Evolutionary conservation across 2,113 vertebrate genomes (phyloP), one percentile per base, ranked within the genome.

Genomic region (Pteruthius melanotis): DNA sequence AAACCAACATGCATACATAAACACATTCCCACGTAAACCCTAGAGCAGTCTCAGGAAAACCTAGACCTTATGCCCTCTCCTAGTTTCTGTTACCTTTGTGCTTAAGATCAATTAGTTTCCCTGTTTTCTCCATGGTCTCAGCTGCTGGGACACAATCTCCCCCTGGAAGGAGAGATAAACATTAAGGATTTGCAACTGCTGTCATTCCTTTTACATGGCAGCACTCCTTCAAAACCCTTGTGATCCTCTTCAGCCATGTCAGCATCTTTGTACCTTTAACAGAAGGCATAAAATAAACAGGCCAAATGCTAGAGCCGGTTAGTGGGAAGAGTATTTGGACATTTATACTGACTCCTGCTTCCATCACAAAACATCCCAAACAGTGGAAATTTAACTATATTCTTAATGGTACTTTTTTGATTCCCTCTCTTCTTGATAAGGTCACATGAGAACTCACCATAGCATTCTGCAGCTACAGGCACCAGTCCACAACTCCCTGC

Each of bases 401-500:
- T 81, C 68, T 72, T 47, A 72, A 57, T 3, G 5, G 54, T 54
- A 72, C 16, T 40, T 71, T 65, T 72, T 47, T 49, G 0, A 60
- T 44, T 76, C 37, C 15, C 39, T 76, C 37, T 65, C 3, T 53
- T 70, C 35, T 66, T 81, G 40, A 40, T 64, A 63, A 77, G 50
- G 40, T 65, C 61, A 61, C 39, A 10, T 16, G 28, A 88, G 71
- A 50, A 88, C 98, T 97, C 91, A 99, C 99, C 98, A 85, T 99
- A 99, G 96, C 98, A 99, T 93, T 99, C 99, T 20, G 98, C 97
- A 77, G 98, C 98, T 31, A 99, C 98, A 31, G 99, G 98, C 63
- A 98, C 98, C 49, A 99, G 97, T 24, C 98, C 98, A 93, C 99
- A 99, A 92, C 95, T 98, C 45, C 98, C 98, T 78, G 98, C 99